phyloP scores from a whole-genome alignment of 2,113 vertebrate species.

The Gnathonemus echidnorhynchus region DNA sequence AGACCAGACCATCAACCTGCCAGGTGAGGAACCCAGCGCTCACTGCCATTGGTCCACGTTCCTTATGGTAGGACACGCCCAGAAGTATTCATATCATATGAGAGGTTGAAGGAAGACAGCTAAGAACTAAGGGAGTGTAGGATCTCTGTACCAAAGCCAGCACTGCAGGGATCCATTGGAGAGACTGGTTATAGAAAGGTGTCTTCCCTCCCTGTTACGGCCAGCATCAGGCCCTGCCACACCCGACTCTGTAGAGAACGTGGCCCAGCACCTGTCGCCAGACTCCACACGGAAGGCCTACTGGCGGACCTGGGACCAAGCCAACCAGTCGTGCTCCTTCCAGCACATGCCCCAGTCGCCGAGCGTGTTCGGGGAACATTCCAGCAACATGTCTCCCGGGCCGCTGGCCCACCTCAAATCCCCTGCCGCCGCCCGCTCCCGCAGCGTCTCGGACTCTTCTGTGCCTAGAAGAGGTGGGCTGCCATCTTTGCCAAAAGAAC shows the following conservation, averaged over 20 bases:
- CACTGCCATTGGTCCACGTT: background rate
- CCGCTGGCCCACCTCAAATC: constrained; percentile 77
- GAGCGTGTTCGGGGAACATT: constrained; percentile 80
- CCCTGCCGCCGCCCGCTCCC: constrained; percentile 76
- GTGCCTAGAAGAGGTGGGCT: constrained; percentile 76
- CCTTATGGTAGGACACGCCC: background rate
- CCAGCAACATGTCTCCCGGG: constrained; percentile 26
- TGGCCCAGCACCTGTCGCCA: constrained; percentile 85
- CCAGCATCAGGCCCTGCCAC: constrained; percentile 88
- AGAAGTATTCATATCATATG: background rate
- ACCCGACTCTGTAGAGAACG: constrained; percentile 88
- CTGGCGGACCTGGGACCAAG: constrained; percentile 75
- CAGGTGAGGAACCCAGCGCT: constrained; percentile 57
- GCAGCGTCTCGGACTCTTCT: constrained; percentile 92
- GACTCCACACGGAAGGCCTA: constrained; percentile 91
- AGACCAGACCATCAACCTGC: constrained; percentile 94
- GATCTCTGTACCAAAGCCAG: background rate
- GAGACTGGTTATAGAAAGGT: background rate
- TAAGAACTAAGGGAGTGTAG: background rate
- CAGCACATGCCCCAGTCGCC: constrained; percentile 53
- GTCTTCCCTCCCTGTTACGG: background rate
- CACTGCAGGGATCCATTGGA: background rate
- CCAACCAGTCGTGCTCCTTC: constrained; percentile 63
- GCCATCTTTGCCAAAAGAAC: background rate
- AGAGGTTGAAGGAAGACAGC: background rate